Evolutionary conservation across 2,797 vertebrate species (phyloP).

Genomic region (Menidia menidia): DNA sequence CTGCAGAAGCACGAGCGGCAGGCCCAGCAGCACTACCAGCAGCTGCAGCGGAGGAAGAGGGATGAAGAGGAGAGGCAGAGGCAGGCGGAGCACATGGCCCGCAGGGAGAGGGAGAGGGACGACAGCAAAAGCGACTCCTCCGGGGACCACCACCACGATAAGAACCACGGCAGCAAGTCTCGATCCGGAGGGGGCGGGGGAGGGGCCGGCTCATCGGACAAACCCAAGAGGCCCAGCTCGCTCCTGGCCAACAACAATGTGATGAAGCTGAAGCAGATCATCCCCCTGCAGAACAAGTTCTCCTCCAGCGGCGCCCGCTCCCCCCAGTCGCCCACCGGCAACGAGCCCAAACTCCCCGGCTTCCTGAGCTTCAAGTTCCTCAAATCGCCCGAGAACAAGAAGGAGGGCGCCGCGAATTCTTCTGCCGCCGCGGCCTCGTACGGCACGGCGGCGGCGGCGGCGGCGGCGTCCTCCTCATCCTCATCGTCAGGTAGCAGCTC

Average conservation of each 20-base stretch:
- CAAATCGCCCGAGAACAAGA: conserved; percentile 92
- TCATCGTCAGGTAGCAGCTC: conserved; percentile 87
- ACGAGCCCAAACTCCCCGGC: conserved; percentile 92
- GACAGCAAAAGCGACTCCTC: conserved; percentile 86
- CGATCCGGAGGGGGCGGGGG: conserved; percentile 83
- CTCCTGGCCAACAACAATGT: conserved; percentile 96
- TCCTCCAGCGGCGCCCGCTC: conserved; percentile 87
- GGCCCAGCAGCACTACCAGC: conserved; percentile 96
- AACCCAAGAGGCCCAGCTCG: conserved; percentile 96
- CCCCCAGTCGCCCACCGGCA: conserved; percentile 90
- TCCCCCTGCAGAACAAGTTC: conserved; percentile 95
- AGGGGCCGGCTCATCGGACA: conserved; percentile 81
- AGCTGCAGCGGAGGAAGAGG: conserved; percentile 93
- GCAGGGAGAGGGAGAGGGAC: conserved; percentile 90
- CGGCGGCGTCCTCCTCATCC: conserved; percentile 52
- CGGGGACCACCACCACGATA: conserved; percentile 86
- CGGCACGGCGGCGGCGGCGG: conserved; percentile 28
- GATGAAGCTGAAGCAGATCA: conserved; percentile 98
- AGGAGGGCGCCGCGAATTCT: conserved; percentile 77
- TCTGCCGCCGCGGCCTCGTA: conserved; percentile 29
- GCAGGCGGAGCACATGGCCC: conserved; percentile 91
- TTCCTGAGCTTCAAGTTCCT: conserved; percentile 99
- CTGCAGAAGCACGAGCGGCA: conserved; percentile 95
- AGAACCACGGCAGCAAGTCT: conserved; percentile 83
- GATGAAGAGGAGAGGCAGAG: conserved; percentile 96